Percentiles rank a stretch among this genome's conserved stretches.
These are phyloP conservation scores for Siphamia tubifer DNA, from an alignment of 2,113 vertebrate genomes.

Conservation along the genomic window DNA sequence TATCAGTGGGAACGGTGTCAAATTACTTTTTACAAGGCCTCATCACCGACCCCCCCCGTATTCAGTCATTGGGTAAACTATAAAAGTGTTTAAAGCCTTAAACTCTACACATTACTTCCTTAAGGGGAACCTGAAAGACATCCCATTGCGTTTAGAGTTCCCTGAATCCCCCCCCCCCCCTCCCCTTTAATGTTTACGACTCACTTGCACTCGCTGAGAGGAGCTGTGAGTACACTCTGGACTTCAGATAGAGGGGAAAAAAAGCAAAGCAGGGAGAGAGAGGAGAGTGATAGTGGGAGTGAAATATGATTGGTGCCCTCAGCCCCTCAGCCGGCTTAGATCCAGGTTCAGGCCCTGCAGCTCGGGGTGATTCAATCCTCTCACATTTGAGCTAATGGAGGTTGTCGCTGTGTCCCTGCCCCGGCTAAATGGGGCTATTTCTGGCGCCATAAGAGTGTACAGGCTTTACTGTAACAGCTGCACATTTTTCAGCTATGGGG, in stretches of 20 bases:
- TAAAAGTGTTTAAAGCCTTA: constrained; percentile 59
- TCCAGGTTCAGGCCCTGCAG: constrained; percentile 58
- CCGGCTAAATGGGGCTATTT: constrained; percentile 65
- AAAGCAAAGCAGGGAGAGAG: constrained; percentile 11
- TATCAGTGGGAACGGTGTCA: constrained; percentile 45
- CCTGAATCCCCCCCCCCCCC: constrained; percentile 25
- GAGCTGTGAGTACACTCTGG: constrained; percentile 35
- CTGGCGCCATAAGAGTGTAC: constrained; percentile 43
- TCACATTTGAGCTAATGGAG: constrained; percentile 70
- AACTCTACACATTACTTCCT: constrained; percentile 62
- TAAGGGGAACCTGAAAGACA: constrained; percentile 40
- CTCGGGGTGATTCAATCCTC: constrained; percentile 65
- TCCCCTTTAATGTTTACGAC: constrained; percentile 62
- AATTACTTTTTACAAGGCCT: constrained; percentile 51
- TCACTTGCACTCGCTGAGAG: constrained; percentile 40
- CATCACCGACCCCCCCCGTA: constrained; percentile 13
- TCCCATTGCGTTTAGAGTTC: constrained; percentile 29
- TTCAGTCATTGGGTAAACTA: constrained; percentile 39
- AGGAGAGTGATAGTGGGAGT: constrained; percentile 39
- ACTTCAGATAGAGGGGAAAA: constrained; percentile 44
- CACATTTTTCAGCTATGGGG: constrained; percentile 54
- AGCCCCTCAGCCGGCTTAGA: constrained; percentile 55
- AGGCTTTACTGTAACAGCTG: constrained; percentile 70
- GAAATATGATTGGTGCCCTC: constrained; percentile 68
- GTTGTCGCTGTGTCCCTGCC: constrained; percentile 54